Evolutionary conservation across 1,140 invertebrate species (phyloP).

Genomic region (Cardiocondyla obscurior): DNA sequence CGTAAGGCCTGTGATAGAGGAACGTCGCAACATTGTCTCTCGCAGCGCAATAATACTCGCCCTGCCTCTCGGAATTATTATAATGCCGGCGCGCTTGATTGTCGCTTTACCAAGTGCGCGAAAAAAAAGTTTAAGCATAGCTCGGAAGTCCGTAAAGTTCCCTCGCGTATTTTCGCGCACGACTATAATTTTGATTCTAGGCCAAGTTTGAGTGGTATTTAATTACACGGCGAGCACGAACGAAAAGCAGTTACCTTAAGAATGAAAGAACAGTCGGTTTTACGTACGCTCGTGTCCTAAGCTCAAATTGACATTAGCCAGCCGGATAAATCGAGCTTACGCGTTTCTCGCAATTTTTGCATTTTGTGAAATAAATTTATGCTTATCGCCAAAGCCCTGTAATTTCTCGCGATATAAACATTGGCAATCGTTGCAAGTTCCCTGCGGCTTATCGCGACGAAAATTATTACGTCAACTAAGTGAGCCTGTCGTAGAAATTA

Average conservation of each 20-base stretch:
- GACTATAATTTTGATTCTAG: background rate
- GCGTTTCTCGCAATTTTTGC: too few species aligned
- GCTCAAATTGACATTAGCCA: background rate
- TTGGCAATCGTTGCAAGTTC: background rate
- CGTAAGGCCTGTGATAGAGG: conserved; percentile 3
- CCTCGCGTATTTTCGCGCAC: background rate
- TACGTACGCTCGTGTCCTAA: background rate
- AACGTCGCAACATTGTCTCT: conserved; percentile 38
- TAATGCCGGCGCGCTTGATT: background rate
- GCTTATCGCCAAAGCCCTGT: too few species aligned
- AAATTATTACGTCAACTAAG: too few species aligned
- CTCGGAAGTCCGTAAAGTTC: background rate
- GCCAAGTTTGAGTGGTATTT: background rate
- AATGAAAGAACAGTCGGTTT: background rate
- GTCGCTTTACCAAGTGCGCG: background rate
- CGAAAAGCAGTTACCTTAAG: background rate
- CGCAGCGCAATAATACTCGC: background rate
- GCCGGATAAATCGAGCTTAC: too few species aligned
- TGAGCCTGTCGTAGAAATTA: too few species aligned
- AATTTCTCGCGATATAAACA: background rate
- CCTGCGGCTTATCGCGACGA: background rate
- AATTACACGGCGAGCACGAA: background rate
- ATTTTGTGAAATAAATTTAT: too few species aligned
- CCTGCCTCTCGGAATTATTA: background rate
- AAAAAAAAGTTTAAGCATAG: background rate